Evolutionary conservation across 2,888 invertebrate species (phyloP).

Genomic region (Trachelus stipa): DNA sequence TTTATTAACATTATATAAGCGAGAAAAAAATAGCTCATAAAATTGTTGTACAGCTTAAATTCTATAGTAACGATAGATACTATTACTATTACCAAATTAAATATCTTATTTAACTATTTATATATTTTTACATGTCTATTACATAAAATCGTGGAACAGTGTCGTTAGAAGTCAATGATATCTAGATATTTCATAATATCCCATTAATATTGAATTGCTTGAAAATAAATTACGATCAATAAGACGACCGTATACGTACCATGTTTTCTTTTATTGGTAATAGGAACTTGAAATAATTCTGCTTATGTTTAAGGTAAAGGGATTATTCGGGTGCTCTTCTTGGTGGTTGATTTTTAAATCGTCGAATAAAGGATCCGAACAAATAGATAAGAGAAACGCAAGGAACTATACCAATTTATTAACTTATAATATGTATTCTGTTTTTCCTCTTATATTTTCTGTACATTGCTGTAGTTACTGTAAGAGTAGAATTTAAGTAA

Average conservation of each 20-base stretch:
- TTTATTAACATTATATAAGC: background rate
- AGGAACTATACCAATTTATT: background rate
- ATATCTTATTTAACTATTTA: background rate
- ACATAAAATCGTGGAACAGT: background rate
- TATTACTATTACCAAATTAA: background rate
- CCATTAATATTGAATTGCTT: background rate
- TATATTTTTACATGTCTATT: background rate
- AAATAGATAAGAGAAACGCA: background rate
- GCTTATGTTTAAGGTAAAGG: background rate
- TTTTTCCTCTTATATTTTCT: background rate
- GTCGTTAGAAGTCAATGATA: background rate
- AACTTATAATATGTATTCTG: background rate
- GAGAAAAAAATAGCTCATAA: background rate
- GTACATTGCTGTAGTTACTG: background rate
- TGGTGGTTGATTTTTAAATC: background rate
- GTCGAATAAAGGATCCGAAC: background rate
- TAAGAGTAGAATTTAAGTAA: slow-evolving; percentile 7
- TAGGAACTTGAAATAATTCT: background rate
- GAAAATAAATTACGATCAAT: background rate
- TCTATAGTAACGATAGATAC: background rate
- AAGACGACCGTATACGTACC: background rate
- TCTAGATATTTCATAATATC: background rate
- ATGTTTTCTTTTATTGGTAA: background rate
- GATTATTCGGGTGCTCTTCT: background rate
- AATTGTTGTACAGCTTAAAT: background rate